Percentiles rank a stretch among this genome's conserved stretches.
These are phyloP conservation scores for Macroglossus sobrinus DNA, from an alignment of 2,113 vertebrate species.

Conservation along the genomic window DNA sequence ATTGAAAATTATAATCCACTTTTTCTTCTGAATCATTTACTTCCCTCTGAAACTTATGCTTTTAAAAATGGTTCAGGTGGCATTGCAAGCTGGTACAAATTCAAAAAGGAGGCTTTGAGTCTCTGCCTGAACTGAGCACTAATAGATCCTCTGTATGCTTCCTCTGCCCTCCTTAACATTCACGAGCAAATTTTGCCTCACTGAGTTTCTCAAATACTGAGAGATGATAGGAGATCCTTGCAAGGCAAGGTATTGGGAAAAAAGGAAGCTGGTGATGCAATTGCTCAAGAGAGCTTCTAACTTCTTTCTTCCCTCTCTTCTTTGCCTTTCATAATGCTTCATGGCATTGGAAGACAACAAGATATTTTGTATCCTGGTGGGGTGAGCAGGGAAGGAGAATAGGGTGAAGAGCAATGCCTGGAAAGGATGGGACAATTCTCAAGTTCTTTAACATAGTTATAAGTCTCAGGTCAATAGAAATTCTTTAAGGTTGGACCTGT, in stretches of 20 bases:
- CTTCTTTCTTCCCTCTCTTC: background rate
- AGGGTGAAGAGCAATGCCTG: background rate
- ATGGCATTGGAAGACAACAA: background rate
- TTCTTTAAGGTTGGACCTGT: background rate
- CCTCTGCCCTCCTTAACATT: background rate
- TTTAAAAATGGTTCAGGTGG: background rate
- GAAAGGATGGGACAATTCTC: background rate
- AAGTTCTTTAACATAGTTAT: background rate
- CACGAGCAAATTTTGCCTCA: background rate
- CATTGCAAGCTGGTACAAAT: background rate
- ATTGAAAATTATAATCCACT: background rate
- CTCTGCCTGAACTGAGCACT: background rate
- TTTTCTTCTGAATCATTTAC: constrained; percentile 22
- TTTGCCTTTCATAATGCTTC: background rate
- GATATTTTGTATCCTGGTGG: background rate
- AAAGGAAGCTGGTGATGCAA: background rate
- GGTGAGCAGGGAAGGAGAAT: background rate
- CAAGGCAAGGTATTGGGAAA: background rate
- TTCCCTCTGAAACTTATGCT: background rate
- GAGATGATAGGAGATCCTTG: background rate
- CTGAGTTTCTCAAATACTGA: background rate
- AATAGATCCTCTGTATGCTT: background rate
- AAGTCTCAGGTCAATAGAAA: background rate
- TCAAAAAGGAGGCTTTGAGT: background rate
- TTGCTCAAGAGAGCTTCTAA: background rate